phyloP scores from a whole-genome alignment of 2,113 vertebrate genomes.

The Grammomys surdaster region DNA sequence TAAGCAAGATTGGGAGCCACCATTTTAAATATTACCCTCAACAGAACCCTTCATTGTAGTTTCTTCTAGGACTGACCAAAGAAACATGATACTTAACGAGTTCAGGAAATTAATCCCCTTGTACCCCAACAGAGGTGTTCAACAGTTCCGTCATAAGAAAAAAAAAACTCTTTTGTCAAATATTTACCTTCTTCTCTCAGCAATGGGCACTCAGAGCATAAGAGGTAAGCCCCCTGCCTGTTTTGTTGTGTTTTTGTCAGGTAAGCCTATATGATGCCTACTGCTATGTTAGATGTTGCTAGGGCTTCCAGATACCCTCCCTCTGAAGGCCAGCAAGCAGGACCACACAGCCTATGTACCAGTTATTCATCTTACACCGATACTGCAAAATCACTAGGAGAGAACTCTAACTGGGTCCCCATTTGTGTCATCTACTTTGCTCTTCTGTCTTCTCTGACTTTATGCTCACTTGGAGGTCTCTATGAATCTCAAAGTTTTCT shows the following conservation, averaged over 20 bases:
- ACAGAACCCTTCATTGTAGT: not conserved
- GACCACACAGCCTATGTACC: not conserved
- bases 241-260: not conserved
- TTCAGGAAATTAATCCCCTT: slow-evolving; percentile 4
- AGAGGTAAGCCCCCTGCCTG: not conserved
- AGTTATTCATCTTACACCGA: not conserved
- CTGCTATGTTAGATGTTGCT: not conserved
- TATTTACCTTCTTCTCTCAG: not conserved
- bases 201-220: not conserved
- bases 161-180: not conserved
- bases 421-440: not conserved
- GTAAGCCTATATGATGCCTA: not conserved
- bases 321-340: not conserved
- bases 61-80: not conserved
- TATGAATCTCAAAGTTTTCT: not conserved
- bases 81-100: not conserved
- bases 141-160: not conserved
- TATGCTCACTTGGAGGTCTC: not conserved
- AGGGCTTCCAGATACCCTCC: not conserved
- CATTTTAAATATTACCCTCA: too few species aligned
- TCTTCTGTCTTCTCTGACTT: not conserved
- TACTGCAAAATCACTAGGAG: not conserved
- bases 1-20: too few species aligned
- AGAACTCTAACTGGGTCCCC: not conserved
- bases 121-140: not conserved